These are phyloP conservation scores for Vulpes lagopus DNA, from an alignment of 2,113 vertebrate species.

Conservation along the genomic window DNA sequence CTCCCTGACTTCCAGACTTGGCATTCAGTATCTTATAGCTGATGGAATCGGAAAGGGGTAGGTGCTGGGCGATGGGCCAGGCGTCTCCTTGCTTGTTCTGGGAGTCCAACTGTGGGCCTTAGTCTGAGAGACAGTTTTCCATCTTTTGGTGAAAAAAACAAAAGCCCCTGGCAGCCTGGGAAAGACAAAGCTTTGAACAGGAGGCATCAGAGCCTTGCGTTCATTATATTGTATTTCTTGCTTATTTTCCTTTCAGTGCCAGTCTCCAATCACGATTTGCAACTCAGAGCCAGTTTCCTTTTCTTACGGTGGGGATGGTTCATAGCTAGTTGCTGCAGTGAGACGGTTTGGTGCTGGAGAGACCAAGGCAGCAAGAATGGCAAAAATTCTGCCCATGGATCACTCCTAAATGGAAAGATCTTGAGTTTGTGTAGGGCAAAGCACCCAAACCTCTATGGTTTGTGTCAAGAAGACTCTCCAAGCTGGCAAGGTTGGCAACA, in stretches of 20 bases:
- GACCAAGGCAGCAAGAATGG: background rate
- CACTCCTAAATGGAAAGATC: background rate
- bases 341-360: background rate
- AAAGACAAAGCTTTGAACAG: background rate
- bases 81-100: background rate
- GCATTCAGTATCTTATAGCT: background rate
- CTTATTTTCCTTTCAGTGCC: background rate
- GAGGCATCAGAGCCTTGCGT: background rate
- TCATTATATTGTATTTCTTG: background rate
- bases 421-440: too few relatives aligned
- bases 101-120: background rate
- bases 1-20: background rate
- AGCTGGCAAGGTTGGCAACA: background rate
- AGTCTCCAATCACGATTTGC: background rate
- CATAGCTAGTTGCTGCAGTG: too few relatives aligned
- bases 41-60: background rate
- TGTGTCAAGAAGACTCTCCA: background rate
- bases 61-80: background rate
- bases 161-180: background rate
- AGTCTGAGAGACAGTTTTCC: background rate
- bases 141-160: background rate
- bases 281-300: background rate
- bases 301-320: background rate
- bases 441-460: background rate
- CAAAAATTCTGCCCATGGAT: background rate